A percentile compares a stretch with the other conserved stretches of the same genome.
Evolutionary conservation across 2,888 invertebrate species (phyloP).

Genomic region (Tenthredo notha): DNA sequence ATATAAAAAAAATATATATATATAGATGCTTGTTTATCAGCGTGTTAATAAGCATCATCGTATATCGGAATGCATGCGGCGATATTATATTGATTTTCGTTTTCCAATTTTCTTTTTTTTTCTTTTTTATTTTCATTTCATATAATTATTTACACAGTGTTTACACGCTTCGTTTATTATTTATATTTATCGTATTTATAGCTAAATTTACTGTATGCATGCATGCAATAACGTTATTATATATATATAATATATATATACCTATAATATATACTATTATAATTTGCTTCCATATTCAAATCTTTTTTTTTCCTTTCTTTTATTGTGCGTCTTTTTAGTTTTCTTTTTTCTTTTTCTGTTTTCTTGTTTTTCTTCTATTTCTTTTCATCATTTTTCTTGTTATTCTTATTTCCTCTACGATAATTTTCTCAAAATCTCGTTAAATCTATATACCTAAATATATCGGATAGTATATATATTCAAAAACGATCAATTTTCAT

Average conservation of each 20-base stretch:
- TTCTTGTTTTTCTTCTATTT: background rate
- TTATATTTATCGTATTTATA: slow-evolving; percentile 17
- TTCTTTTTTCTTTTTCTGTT: background rate
- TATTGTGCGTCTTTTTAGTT: slow-evolving; percentile 12
- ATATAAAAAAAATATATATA: slow-evolving; percentile 8
- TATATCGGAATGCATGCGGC: slow-evolving; percentile 24
- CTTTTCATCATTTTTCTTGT: background rate
- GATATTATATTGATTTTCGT: background rate
- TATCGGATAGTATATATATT: background rate
- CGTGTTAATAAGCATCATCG: slow-evolving; percentile 17
- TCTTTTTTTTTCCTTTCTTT: background rate
- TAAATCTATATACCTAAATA: background rate
- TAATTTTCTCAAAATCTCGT: background rate
- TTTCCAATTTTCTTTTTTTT: background rate
- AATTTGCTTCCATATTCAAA: slow-evolving; percentile 27
- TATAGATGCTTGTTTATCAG: background rate
- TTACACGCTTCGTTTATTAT: slow-evolving; percentile 18
- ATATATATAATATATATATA: slow-evolving; percentile 5
- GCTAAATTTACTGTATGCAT: slow-evolving; percentile 7
- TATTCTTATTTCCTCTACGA: background rate
- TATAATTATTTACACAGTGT: background rate
- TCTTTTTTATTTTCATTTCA: background rate
- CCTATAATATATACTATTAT: background rate
- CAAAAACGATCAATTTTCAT: background rate
- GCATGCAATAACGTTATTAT: slow-evolving; percentile 41